These are phyloP conservation scores for Halcyon smyrnensis DNA, from an alignment of 2,797 vertebrate genomes.

Conservation along the genomic window DNA sequence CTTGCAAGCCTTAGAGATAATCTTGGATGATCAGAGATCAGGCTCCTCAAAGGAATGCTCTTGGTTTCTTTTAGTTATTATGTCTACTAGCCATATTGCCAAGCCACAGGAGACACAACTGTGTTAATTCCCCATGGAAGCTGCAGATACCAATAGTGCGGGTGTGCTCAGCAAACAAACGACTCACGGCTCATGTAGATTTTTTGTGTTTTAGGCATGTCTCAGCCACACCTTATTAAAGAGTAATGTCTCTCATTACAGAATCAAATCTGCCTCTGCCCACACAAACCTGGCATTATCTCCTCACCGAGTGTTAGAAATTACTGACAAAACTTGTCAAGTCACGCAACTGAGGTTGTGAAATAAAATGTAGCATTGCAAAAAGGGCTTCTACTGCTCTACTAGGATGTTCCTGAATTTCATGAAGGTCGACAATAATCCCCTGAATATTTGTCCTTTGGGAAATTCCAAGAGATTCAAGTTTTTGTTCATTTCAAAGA, in stretches of 20 bases:
- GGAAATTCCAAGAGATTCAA: background rate
- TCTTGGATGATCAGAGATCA: background rate
- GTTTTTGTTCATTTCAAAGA: background rate
- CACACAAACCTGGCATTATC: background rate
- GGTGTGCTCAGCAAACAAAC: background rate
- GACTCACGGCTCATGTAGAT: background rate
- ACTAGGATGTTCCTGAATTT: background rate
- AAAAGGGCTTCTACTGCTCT: background rate
- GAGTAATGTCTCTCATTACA: background rate
- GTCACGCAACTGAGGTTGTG: background rate
- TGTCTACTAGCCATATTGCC: background rate
- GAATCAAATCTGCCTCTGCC: background rate
- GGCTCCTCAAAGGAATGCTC: background rate
- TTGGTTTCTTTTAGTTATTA: background rate
- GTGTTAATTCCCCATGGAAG: background rate
- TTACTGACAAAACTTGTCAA: background rate
- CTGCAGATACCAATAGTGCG: background rate
- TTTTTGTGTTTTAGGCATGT: background rate
- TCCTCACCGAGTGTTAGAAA: background rate
- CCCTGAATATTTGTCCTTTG: background rate
- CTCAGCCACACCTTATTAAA: background rate
- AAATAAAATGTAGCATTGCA: background rate
- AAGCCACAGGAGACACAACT: background rate
- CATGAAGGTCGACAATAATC: background rate
- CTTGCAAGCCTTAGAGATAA: background rate